Conservation (phyloP, 1,140 invertebrate species). For the Muscidifurax raptorellus region DNA sequence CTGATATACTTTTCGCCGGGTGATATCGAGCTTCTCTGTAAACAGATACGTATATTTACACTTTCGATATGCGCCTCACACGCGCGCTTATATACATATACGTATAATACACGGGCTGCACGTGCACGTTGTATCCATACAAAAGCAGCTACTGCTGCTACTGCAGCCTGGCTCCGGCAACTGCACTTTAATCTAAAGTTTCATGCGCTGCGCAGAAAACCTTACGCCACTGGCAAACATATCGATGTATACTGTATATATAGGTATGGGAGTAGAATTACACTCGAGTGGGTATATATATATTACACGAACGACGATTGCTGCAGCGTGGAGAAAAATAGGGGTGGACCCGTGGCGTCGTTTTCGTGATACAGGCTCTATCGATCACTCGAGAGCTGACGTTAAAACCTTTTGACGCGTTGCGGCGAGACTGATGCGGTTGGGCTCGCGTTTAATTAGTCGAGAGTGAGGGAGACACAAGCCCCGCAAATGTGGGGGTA, state of each 20-base stretch:
- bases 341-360: not conserved
- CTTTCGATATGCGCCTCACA: conserved; percentile 36
- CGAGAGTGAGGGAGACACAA: not conserved
- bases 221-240: not conserved
- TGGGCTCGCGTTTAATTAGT: not conserved
- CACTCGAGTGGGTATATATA: not conserved
- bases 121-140: no score
- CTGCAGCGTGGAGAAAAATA: no score
- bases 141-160: no score
- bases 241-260: not conserved
- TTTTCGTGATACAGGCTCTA: not conserved
- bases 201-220: not conserved
- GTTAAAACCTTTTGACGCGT: not conserved
- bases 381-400: not conserved
- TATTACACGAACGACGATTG: not conserved
- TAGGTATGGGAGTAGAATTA: not conserved
- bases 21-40: conserved; percentile 82
- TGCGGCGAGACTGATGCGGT: not conserved
- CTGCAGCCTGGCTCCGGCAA: not conserved
- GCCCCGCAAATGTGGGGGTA: no score
- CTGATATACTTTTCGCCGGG: conserved; percentile 76
- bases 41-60: conserved; percentile 60
- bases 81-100: not conserved
- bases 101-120: not conserved
- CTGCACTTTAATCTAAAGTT: conserved; percentile 9